Evolutionary conservation across 2,888 invertebrate genomes (phyloP).

Genomic region (Limulus polyphemus): DNA sequence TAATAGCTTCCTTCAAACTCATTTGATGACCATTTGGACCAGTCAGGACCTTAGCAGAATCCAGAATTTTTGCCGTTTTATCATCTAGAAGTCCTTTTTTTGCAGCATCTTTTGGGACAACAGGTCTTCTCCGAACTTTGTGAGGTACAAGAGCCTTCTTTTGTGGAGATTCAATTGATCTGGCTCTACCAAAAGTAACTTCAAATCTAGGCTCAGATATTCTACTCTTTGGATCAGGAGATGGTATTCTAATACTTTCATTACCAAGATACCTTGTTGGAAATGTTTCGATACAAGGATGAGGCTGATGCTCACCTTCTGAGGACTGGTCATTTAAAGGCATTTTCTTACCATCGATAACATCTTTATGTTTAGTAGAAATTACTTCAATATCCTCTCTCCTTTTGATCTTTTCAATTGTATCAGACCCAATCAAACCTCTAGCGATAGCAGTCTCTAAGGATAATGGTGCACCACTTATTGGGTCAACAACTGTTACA

Average conservation of each 20-base stretch:
- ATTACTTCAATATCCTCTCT: slow-evolving; percentile 68
- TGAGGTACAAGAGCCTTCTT: slow-evolving; percentile 55
- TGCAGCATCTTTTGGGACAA: slow-evolving; percentile 58
- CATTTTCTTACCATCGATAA: slow-evolving; percentile 37
- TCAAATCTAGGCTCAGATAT: slow-evolving; percentile 50
- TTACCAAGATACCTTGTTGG: slow-evolving; percentile 41
- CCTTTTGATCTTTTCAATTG: slow-evolving; percentile 76
- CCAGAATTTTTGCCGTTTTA: slow-evolving; percentile 56
- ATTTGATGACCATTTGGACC: slow-evolving; percentile 44
- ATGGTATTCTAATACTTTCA: slow-evolving; percentile 52
- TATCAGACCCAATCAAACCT: slow-evolving; percentile 59
- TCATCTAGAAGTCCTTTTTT: slow-evolving; percentile 65
- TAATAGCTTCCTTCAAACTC: slow-evolving; percentile 62
- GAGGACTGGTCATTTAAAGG: slow-evolving; percentile 35
- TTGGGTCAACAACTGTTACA: slow-evolving; percentile 43
- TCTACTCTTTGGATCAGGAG: slow-evolving; percentile 34
- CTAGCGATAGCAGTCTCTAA: slow-evolving; percentile 78
- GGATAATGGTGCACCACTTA: slow-evolving; percentile 56
- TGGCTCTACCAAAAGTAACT: slow-evolving; percentile 50
- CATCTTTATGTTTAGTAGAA: slow-evolving; percentile 54
- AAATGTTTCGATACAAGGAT: background rate
- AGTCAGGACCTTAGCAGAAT: slow-evolving; percentile 39
- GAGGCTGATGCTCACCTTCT: slow-evolving; percentile 17
- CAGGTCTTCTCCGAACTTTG: slow-evolving; percentile 61
- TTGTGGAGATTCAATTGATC: slow-evolving; percentile 46